Evolutionary conservation across 1,140 invertebrate species (phyloP), one percentile per base, ranked within the genome.

Genomic region (Hestina assimilis): DNA sequence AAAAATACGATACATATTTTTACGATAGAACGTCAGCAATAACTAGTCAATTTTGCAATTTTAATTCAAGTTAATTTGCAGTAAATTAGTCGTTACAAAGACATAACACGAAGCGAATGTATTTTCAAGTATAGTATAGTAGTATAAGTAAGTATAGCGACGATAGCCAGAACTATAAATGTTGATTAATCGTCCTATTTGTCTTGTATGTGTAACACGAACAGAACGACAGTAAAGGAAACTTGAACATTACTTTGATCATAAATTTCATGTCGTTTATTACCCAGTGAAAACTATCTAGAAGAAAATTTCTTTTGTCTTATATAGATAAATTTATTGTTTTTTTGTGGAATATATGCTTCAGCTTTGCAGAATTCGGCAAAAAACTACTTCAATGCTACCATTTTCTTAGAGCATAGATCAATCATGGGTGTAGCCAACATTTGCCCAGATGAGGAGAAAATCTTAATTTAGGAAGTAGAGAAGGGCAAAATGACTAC

Each of bases 171-270:
- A 59, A 71, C 68, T 75, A 72, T 76, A 76, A 75, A 67, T 42
- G 41, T 52, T 66, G 72, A 79, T 76, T 75, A 79, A 75, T 73
- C 64, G 69, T 46, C 45, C 72, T 69, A 57, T 76, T 68, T 72
- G 70, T 69, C 63, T 55, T 55, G 19, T 29, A 19, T 48, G 45
- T 45, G 62, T 52, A n/a, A n/a, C n/a, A n/a, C n/a, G n/a, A n/a
- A n/a, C n/a, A n/a, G n/a, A n/a, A n/a, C 46, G 61, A 29, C 51
- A 55, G 62, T 58, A 60, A 55, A 66, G 73, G 73, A 69, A 73
- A 66, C 66, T 68, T 11, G 66, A 63, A 65, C 70, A 71, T 75
- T 72, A 72, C 41, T 65, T 63, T 9, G 41, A 58, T 51, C 59
- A 70, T 72, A 72, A 72, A 63, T 68, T 74, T 61, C 33, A 26